Evolutionary conservation across 2,797 vertebrate genomes (phyloP).

Genomic region (Mormyrops attenuatus): DNA sequence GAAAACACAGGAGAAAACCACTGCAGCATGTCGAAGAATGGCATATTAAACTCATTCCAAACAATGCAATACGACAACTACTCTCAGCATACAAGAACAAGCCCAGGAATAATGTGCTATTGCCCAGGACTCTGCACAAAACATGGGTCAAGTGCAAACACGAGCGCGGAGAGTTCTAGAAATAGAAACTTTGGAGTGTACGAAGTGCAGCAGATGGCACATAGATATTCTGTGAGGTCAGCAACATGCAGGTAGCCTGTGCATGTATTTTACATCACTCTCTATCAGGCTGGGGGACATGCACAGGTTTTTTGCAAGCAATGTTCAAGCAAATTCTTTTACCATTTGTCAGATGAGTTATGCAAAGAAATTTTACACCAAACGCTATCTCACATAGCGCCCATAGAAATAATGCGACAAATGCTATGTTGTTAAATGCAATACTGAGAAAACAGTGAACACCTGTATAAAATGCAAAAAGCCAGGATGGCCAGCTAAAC

Average conservation of each 20-base stretch:
- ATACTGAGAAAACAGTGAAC: neutral
- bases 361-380: neutral
- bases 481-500: neutral
- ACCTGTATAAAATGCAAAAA: neutral
- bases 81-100: neutral
- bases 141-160: neutral
- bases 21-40: neutral
- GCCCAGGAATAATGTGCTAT: neutral
- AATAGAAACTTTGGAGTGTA: slow-evolving; percentile 12
- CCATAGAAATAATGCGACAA: neutral
- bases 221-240: slow-evolving; percentile 3
- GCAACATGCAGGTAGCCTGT: slow-evolving; percentile 1
- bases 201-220: neutral
- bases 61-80: neutral
- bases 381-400: neutral
- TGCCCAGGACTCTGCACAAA: neutral
- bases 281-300: neutral
- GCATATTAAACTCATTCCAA: neutral
- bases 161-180: neutral
- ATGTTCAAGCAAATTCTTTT: neutral
- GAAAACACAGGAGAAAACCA: neutral
- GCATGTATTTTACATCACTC: slow-evolving; percentile 3
- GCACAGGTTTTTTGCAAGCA: neutral
- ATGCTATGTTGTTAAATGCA: neutral
- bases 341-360: neutral